Base-by-base conservation (phyloP, 2,113 vertebrate species). In the Noturus placidus region DNA sequence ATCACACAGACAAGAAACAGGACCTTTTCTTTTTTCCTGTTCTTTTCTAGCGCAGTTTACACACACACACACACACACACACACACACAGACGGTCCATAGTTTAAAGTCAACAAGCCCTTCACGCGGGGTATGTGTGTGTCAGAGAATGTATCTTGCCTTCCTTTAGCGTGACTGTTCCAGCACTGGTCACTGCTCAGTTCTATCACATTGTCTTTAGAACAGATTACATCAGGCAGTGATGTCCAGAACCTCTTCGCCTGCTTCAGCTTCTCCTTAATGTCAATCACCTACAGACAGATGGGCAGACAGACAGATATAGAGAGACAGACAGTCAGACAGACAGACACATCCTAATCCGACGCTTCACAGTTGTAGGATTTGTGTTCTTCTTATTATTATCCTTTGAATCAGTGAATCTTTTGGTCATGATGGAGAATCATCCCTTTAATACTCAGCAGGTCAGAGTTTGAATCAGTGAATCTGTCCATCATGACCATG, bases 111-210 rank as follows among this genome's bases (percentile, higher is more conserved):
- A 4, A 57, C 30, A 38, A 50, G 30, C 27, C 50, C 69, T 57
- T 33, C 83, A n/a, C 17, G 78, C n/a, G 87, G 87, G 59, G 57
- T 80, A 84, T 87, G 81, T 88, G 69, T 90, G 77, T 56, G 77
- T 89, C 8, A 50, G 46, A 50, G 46, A 35, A 25, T 81, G 54
- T 59, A 25, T 30, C 96, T 96, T 95, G 98, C 98, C 97, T 98
- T n/a, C 96, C 98, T 95, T 97, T 98, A 86, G 95, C 94, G 92
- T 99, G 98, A 85, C 98, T 98, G 1, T 99, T 99, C 98, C 98
- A 99, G 93, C 98, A 99, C 65, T 98, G 96, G 86, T 99, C 98
- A 72, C 99, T 97, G 0, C 97, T 93, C 17, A 94, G 92, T 0
- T 94, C 94, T 9, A 96, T 96, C 91, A 99, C 94, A 1, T 93